Conservation (phyloP, 2,888 invertebrate species). For the Resseliella maxima region DNA sequence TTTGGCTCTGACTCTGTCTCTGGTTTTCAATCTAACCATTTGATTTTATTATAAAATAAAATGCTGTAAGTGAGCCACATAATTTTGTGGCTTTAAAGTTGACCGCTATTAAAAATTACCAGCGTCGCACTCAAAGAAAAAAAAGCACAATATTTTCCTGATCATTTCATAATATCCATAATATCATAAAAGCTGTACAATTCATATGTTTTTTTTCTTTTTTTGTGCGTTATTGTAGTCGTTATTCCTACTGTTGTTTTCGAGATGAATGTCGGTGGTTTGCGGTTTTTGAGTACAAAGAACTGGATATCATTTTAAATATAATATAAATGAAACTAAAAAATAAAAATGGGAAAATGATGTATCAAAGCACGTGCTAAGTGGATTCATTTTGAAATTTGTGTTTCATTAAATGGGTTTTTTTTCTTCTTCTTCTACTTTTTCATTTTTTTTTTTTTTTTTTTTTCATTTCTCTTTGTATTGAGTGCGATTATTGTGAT, state of each 20-base stretch:
- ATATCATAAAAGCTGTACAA: background rate
- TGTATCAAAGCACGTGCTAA: slow-evolving; percentile 18
- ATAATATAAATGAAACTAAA: background rate
- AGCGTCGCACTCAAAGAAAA: background rate
- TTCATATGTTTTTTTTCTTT: no score
- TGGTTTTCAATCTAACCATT: background rate
- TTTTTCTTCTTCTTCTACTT: no score
- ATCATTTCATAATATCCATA: slow-evolving; percentile 53
- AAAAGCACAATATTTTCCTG: slow-evolving; percentile 37
- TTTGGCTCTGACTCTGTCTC: no score
- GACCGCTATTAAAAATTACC: slow-evolving; percentile 29
- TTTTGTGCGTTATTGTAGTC: slow-evolving; percentile 29
- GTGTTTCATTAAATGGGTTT: slow-evolving; percentile 5
- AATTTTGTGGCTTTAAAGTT: slow-evolving; percentile 26
- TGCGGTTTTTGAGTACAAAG: slow-evolving; percentile 37
- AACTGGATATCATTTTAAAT: background rate
- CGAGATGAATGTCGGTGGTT: slow-evolving; percentile 41
- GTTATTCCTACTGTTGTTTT: background rate
- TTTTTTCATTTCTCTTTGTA: background rate
- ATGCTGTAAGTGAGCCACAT: no score
- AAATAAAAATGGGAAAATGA: slow-evolving; percentile 7
- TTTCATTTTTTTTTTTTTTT: background rate
- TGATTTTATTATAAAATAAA: slow-evolving; percentile 33
- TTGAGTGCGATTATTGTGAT: no score
- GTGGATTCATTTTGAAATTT: slow-evolving; percentile 10